Conservation (phyloP, 2,888 invertebrate genomes). For the Nemurella pictetii region DNA sequence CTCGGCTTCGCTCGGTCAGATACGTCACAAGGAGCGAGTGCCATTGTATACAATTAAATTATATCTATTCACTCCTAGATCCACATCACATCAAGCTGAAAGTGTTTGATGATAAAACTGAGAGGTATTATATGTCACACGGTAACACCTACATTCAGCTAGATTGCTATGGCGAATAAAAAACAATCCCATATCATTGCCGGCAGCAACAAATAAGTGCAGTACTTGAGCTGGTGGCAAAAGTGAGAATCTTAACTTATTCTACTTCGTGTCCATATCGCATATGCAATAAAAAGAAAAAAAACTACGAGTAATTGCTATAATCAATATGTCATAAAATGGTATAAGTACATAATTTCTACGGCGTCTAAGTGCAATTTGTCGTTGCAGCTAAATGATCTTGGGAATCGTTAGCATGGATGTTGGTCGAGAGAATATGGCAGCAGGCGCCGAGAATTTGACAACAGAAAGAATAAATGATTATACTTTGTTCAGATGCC, state of each 20-base stretch:
- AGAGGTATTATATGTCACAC: too few species aligned
- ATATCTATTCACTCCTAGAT: neutral
- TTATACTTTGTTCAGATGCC: constrained; percentile 5
- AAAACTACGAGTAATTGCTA: neutral
- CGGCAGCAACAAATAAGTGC: too few species aligned
- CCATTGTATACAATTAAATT: neutral
- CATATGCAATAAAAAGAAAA: neutral
- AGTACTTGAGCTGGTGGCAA: neutral
- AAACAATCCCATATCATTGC: neutral
- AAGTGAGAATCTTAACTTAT: neutral
- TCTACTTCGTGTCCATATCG: neutral
- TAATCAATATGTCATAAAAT: neutral
- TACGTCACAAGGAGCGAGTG: neutral
- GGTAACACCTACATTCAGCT: too few species aligned
- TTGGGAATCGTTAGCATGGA: neutral
- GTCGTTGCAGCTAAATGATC: constrained; percentile 2
- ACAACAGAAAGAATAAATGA: neutral
- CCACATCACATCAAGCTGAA: neutral
- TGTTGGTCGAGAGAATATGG: neutral
- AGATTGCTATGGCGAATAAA: neutral
- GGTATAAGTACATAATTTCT: neutral
- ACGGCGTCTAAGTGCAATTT: neutral
- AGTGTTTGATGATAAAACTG: neutral
- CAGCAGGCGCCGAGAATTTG: neutral
- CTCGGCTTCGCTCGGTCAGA: neutral